A percentile compares a stretch with the other conserved stretches of the same genome.
Conservation (phyloP, 2,888 invertebrate genomes). For the Dolichomitus sp. region DNA sequence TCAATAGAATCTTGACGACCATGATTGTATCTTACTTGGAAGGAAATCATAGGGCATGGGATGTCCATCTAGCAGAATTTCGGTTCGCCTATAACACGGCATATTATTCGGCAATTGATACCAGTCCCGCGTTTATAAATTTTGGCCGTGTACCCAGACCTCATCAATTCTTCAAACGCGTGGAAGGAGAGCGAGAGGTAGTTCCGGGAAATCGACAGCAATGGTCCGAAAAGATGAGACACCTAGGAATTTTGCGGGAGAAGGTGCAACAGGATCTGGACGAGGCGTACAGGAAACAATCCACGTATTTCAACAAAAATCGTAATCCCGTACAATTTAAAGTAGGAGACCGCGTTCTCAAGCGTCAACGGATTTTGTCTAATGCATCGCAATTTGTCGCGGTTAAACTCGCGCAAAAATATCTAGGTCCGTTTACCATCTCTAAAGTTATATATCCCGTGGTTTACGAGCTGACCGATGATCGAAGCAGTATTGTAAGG, state of each 20-base stretch:
- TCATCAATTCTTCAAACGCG: neutral
- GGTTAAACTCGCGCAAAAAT: too few relatives aligned
- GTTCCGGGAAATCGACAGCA: neutral
- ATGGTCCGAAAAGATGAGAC: constrained; percentile 14
- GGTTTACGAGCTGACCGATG: too few relatives aligned
- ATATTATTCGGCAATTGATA: neutral
- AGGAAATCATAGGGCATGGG: constrained; percentile 72
- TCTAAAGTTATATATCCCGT: too few relatives aligned
- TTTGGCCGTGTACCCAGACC: too few relatives aligned
- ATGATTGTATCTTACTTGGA: constrained; percentile 74
- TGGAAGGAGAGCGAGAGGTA: neutral
- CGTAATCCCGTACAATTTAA: too few relatives aligned
- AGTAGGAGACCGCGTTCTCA: constrained; percentile 5
- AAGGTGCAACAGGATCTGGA: neutral
- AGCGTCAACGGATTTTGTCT: too few relatives aligned
- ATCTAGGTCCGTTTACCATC: too few relatives aligned
- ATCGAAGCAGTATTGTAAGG: too few relatives aligned
- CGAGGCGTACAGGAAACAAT: constrained; percentile 9
- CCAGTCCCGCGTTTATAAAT: too few relatives aligned
- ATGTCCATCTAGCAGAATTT: constrained; percentile 67
- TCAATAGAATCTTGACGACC: constrained; percentile 71
- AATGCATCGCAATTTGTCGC: too few relatives aligned
- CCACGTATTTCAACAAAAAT: neutral
- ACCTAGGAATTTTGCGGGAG: neutral
- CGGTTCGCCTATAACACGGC: constrained; percentile 70